Conservation (phyloP, 2,113 vertebrate genomes). For the Pitta sordida region DNA sequence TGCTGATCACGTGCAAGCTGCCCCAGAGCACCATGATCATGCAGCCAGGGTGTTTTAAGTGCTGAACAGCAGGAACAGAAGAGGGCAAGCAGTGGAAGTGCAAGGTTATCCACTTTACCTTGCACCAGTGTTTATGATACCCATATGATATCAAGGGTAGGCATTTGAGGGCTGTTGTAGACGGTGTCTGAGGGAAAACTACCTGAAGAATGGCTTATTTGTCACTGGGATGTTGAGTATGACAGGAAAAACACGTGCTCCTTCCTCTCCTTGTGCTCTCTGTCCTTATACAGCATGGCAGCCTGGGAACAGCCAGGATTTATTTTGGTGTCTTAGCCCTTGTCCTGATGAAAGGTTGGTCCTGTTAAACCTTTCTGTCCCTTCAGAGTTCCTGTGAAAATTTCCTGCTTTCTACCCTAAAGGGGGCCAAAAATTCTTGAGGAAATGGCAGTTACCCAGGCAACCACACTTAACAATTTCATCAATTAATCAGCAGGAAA, state of each 20-base stretch:
- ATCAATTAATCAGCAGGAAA: constrained; percentile 50
- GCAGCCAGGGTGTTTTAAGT: not conserved
- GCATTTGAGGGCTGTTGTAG: not conserved
- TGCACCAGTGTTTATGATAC: not conserved
- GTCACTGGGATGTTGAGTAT: not conserved
- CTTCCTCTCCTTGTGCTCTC: not conserved
- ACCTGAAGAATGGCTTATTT: not conserved
- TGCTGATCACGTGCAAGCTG: not conserved
- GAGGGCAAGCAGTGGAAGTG: not conserved
- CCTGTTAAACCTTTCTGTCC: not conserved
- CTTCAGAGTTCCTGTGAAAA: not conserved
- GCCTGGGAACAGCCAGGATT: not conserved
- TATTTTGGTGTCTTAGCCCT: not conserved
- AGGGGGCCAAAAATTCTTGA: not conserved
- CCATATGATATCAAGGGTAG: not conserved
- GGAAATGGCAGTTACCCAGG: constrained; percentile 14
- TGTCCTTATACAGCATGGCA: not conserved
- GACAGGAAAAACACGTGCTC: not conserved
- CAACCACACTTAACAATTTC: constrained; percentile 16
- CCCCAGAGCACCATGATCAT: not conserved
- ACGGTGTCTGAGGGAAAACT: not conserved
- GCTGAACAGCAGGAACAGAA: not conserved
- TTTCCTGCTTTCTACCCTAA: not conserved
- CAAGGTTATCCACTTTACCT: not conserved
- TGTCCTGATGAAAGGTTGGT: not conserved